A percentile compares a stretch with the other conserved stretches of the same genome.
These are phyloP conservation scores for Drosophila anomalipes DNA, from an alignment of 2,888 invertebrate species.

Conservation along the genomic window DNA sequence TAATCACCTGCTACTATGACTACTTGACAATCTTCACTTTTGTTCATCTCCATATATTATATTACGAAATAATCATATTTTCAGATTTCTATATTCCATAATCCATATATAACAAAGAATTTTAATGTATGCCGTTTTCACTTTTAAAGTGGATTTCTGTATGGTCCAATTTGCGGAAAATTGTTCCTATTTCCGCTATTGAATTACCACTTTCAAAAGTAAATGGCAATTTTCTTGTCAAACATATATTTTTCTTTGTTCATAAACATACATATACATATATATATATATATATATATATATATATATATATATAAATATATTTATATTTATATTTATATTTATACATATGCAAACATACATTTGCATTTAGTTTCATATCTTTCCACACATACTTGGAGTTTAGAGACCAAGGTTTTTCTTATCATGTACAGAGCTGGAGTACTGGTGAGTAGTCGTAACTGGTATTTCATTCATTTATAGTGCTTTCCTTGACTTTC, in stretches of 20 bases:
- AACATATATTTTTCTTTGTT: not conserved
- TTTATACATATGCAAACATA: not conserved
- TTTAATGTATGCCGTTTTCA: not conserved
- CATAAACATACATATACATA: not conserved
- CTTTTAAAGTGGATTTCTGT: not conserved
- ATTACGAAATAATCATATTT: not conserved
- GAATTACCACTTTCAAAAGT: not conserved
- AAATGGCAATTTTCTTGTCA: not conserved
- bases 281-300: not conserved
- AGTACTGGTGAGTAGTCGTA: slow-evolving; percentile 2
- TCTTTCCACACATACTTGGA: not conserved
- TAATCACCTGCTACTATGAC: not conserved
- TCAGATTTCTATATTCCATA: not conserved
- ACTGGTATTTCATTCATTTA: slow-evolving; percentile 43
- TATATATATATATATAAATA: too few species aligned
- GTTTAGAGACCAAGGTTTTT: not conserved
- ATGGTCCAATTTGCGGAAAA: not conserved
- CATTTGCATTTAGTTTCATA: not conserved
- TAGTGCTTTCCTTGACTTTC: slow-evolving; percentile 37
- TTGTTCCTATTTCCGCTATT: not conserved
- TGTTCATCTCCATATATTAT: not conserved
- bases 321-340: too few species aligned
- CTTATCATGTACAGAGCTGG: not conserved
- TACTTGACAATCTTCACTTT: not conserved
- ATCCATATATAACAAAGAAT: not conserved